Base-by-base conservation (phyloP, 2,888 invertebrate genomes). In the Microplitis manilae region DNA sequence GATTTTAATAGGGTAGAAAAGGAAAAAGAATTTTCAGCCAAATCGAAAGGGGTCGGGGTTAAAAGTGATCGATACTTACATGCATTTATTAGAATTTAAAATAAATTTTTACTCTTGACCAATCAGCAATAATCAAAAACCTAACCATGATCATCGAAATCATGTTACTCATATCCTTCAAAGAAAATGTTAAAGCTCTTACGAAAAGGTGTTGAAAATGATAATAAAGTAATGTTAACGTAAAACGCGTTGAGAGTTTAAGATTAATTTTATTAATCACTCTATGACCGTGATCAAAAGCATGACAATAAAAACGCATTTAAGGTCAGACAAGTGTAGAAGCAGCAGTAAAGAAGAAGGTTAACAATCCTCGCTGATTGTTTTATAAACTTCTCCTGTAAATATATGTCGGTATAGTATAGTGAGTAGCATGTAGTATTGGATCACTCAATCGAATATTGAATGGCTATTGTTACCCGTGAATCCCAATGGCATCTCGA, bases 261-360 rank as follows among this genome's bases (percentile, higher is more conserved):
- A 20, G 17, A 17, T 62, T 20, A 83, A 82, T 84, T 83, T 84
- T 82, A 83, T 82, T 15, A 62, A n/a, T 17, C 62, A 62, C 62
- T 7, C 4, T 7, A 17, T 62, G 62, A 17, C 62, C 62, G 62
- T 59, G 59, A 59, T n/a, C 62, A 62, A 62, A 13, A 15, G 20
- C 17, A 2, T 62, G 15, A 20, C 62, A 62, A 62, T 62, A 62
- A 62, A 50, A 62, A 9, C n/a, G 15, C 62, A 62, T 8, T 20
- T 62, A 62, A 62, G 62, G 62, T 62, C 62, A 62, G 2, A 7
- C 20, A 20, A 30, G 4, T 30, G 30, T 30, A 30, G 62, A 62
- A 62, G 13, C 50, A 13, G 50, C 17, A 13, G 6, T 62, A 15
- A 30, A 50, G n/a, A 62, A 6, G 71, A 38, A 39, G 62, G 71